A percentile compares a stretch with the other conserved stretches of the same genome.
phyloP scores from a whole-genome alignment of 2,113 vertebrate species.

The Scatophagus argus region DNA sequence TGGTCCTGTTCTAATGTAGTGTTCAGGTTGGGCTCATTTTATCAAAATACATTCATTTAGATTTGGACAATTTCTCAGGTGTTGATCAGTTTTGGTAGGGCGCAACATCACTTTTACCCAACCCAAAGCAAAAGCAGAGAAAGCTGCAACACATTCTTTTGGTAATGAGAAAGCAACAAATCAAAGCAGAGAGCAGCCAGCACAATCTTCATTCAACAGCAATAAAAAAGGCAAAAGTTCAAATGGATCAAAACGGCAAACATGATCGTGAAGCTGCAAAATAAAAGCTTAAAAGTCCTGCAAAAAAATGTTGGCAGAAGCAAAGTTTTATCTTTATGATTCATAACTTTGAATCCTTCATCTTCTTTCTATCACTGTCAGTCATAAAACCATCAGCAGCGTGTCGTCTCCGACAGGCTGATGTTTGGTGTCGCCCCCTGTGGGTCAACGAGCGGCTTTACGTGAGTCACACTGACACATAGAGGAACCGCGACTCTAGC shows the following conservation, averaged over 20 bases:
- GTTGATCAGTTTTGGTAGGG: too few species aligned
- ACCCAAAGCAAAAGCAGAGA: not conserved
- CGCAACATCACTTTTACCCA: too few species aligned
- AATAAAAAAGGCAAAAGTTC: not conserved
- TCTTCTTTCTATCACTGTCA: too few species aligned
- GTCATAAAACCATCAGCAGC: not conserved
- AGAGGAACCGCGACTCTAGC: not conserved
- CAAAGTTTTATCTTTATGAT: not conserved
- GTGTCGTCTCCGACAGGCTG: not conserved
- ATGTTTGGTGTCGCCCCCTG: not conserved
- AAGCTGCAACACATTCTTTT: not conserved
- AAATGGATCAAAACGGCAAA: not conserved
- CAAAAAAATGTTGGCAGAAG: not conserved
- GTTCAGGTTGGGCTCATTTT: not conserved
- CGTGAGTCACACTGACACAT: not conserved
- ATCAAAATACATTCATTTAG: too few species aligned
- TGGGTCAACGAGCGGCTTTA: too few species aligned
- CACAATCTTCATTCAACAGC: not conserved
- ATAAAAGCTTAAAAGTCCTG: not conserved
- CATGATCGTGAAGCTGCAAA: constrained; percentile 6
- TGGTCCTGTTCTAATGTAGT: not conserved
- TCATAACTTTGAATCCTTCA: too few species aligned
- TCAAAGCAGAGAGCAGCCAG: constrained; percentile 2
- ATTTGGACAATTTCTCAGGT: not conserved
- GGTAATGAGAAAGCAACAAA: not conserved